phyloP scores from a whole-genome alignment of 2,797 vertebrate genomes.

The Anas acuta region DNA sequence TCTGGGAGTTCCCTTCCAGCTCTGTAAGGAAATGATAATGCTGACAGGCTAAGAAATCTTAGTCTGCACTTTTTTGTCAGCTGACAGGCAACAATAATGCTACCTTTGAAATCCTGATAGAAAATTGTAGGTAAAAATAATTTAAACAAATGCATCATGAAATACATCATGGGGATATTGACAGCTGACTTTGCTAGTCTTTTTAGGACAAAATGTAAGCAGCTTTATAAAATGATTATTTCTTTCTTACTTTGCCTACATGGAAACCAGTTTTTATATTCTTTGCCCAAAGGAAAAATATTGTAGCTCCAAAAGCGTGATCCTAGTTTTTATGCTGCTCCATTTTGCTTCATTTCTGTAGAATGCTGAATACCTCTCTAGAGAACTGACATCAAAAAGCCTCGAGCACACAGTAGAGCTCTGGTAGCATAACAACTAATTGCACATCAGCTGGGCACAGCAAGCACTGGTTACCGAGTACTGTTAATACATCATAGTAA shows the following conservation, averaged over 20 bases:
- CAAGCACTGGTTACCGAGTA: background rate
- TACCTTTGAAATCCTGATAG: background rate
- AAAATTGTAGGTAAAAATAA: background rate
- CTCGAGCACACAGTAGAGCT: slow-evolving; percentile 16
- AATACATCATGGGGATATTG: background rate
- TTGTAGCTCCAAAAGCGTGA: background rate
- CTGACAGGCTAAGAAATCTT: background rate
- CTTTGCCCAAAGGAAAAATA: background rate
- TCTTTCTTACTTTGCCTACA: background rate
- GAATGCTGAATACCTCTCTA: background rate
- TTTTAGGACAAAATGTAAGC: background rate
- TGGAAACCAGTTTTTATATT: background rate
- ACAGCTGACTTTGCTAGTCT: background rate
- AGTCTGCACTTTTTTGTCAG: background rate
- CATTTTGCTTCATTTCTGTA: slow-evolving; percentile 33
- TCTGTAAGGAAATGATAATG: background rate
- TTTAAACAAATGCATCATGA: background rate
- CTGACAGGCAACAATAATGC: background rate
- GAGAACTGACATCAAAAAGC: slow-evolving; percentile 52
- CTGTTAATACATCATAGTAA: background rate
- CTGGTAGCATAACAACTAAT: slow-evolving; percentile 1
- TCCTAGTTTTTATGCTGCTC: slow-evolving; percentile 14
- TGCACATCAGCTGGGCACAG: background rate
- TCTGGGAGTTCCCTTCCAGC: background rate
- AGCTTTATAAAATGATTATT: background rate